These are phyloP conservation scores for Dolomedes plantarius DNA, from an alignment of 2,888 invertebrate species.

Conservation along the genomic window DNA sequence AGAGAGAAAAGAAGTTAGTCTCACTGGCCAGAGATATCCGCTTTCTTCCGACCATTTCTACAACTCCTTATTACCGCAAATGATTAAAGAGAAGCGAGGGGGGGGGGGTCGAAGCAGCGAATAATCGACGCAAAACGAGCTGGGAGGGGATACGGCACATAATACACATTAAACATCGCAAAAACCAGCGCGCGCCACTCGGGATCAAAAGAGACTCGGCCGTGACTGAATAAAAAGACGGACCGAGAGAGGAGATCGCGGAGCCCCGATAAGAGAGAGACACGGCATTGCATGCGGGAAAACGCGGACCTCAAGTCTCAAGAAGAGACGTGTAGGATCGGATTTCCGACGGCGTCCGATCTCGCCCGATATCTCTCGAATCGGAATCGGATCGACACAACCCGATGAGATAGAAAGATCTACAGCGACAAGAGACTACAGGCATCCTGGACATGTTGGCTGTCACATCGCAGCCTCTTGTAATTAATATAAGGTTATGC, in stretches of 20 bases:
- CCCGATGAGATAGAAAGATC: too few species aligned
- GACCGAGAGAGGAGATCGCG: not conserved
- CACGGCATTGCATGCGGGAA: not conserved
- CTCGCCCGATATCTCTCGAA: too few species aligned
- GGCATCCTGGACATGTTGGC: too few species aligned
- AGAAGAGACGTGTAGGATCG: not conserved
- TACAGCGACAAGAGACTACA: too few species aligned
- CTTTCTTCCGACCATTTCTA: conserved; percentile 15
- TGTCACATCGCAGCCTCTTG: too few species aligned
- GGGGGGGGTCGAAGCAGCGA: not conserved
- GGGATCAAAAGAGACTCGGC: not conserved
- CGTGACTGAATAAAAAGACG: conserved; percentile 33
- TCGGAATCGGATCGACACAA: too few species aligned
- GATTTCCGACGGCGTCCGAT: not conserved
- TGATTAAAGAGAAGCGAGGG: conserved; percentile 44
- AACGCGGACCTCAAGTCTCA: not conserved
- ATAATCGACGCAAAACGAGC: conserved; percentile 25
- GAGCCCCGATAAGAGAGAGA: not conserved
- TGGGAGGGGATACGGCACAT: conserved; percentile 46
- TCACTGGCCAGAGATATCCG: conserved; percentile 21
- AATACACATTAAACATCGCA: conserved; percentile 47
- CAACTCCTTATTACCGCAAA: conserved; percentile 64
- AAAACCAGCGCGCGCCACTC: conserved; percentile 26
- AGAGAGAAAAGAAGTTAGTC: not conserved
- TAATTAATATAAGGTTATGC: too few species aligned